phyloP scores from a whole-genome alignment of 2,888 invertebrate species.

The Stegophylla sp. region DNA sequence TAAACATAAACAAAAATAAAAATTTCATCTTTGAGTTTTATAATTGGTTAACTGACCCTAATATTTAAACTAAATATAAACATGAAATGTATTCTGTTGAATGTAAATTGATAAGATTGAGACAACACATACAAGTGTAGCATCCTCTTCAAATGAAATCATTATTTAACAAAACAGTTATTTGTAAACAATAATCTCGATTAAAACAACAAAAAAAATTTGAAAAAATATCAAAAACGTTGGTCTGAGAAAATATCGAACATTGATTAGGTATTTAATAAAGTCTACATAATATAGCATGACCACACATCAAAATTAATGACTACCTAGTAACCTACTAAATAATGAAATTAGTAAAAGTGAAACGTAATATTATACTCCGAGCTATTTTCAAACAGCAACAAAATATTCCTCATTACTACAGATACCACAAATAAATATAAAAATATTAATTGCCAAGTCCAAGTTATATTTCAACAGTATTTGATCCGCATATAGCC shows the following conservation, averaged over 20 bases:
- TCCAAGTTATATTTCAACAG: background rate
- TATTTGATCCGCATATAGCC: background rate
- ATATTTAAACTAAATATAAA: too few relatives aligned
- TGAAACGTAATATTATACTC: background rate
- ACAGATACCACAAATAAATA: background rate
- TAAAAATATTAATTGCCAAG: background rate
- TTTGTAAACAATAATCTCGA: background rate
- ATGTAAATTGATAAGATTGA: too few relatives aligned
- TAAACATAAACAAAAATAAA: too few relatives aligned
- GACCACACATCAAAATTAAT: background rate
- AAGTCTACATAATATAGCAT: background rate
- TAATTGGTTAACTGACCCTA: too few relatives aligned
- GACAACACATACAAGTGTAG: too few relatives aligned
- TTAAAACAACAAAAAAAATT: background rate
- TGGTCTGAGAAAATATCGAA: background rate
- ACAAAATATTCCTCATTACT: background rate
- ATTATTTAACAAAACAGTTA: background rate
- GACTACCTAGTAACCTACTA: background rate
- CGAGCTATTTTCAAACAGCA: background rate
- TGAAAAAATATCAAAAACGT: background rate
- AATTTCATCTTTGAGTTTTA: too few relatives aligned
- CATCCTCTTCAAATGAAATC: slow-evolving; percentile 11
- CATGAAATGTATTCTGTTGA: too few relatives aligned
- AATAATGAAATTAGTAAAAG: background rate
- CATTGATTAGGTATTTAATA: background rate